These are phyloP conservation scores for Scartelaos histophorus DNA, from an alignment of 2,113 vertebrate genomes.

Conservation along the genomic window DNA sequence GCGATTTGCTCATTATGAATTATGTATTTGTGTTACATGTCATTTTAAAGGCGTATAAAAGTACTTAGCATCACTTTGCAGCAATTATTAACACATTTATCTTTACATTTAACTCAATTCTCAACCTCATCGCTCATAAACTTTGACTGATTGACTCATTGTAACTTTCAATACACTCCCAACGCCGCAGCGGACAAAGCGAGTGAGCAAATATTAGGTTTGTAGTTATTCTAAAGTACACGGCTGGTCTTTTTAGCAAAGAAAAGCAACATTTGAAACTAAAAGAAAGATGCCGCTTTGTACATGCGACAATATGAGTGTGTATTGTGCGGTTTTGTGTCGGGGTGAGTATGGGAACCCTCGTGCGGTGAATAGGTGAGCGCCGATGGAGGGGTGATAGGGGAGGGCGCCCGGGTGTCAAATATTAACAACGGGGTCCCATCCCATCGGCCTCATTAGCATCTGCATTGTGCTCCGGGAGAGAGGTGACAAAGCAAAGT, in stretches of 20 bases:
- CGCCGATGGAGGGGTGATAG: constrained; percentile 2
- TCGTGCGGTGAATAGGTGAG: constrained; percentile 4
- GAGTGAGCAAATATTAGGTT: not conserved
- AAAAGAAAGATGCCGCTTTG: not conserved
- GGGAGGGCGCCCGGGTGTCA: constrained; percentile 35
- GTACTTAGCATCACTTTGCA: not conserved
- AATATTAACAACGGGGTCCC: constrained; percentile 57
- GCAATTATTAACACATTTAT: not conserved
- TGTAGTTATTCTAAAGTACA: not conserved
- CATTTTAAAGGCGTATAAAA: no score
- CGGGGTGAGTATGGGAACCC: constrained; percentile 23
- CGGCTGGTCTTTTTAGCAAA: not conserved
- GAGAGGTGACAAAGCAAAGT: constrained; percentile 67
- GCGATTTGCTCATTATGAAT: no score
- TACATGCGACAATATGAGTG: not conserved
- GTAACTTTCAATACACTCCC: no score
- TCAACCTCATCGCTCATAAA: no score
- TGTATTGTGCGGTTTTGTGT: not conserved
- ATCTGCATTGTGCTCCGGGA: constrained; percentile 65
- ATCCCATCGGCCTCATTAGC: constrained; percentile 66
- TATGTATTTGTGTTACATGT: no score
- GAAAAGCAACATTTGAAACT: not conserved
- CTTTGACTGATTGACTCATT: no score
- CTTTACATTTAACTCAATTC: no score
- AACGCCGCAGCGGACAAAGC: not conserved